These are phyloP conservation scores for Upupa epops DNA, from an alignment of 2,113 vertebrate species.

Conservation along the genomic window DNA sequence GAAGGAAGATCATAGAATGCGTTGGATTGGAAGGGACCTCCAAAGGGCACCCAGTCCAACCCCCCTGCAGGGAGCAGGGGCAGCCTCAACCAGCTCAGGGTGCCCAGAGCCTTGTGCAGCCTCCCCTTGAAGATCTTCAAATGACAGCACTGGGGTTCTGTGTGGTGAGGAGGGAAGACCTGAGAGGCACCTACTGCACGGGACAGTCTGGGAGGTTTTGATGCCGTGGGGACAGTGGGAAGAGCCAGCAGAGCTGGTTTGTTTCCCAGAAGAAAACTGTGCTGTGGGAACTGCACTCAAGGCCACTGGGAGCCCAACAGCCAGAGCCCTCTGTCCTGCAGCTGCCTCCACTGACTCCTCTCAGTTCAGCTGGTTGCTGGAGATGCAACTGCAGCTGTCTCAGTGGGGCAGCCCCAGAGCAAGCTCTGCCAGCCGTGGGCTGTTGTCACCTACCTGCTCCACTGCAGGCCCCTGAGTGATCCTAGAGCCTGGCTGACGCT, in stretches of 20 bases:
- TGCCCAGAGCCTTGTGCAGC: no score
- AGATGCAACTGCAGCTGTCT: background rate
- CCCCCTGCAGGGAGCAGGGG: no score
- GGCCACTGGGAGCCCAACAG: background rate
- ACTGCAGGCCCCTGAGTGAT: fast-evolving
- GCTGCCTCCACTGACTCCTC: background rate
- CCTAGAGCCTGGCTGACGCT: background rate
- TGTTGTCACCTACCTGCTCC: background rate
- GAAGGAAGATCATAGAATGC: no score
- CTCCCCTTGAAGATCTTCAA: no score
- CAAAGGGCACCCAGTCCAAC: no score
- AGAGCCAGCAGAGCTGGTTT: background rate
- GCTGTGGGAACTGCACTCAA: background rate
- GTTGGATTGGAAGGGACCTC: no score
- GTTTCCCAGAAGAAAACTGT: background rate
- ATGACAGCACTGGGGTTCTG: background rate
- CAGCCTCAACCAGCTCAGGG: no score
- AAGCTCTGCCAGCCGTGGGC: background rate
- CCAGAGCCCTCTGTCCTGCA: background rate
- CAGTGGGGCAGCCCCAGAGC: background rate
- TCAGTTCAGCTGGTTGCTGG: fast-evolving
- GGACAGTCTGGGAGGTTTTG: background rate
- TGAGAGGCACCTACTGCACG: background rate
- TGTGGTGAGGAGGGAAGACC: background rate
- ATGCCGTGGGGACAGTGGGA: background rate